A percentile compares a stretch with the other conserved stretches of the same genome.
Evolutionary conservation across 2,113 vertebrate species (phyloP).

Genomic region (Sigmodon hispidus): DNA sequence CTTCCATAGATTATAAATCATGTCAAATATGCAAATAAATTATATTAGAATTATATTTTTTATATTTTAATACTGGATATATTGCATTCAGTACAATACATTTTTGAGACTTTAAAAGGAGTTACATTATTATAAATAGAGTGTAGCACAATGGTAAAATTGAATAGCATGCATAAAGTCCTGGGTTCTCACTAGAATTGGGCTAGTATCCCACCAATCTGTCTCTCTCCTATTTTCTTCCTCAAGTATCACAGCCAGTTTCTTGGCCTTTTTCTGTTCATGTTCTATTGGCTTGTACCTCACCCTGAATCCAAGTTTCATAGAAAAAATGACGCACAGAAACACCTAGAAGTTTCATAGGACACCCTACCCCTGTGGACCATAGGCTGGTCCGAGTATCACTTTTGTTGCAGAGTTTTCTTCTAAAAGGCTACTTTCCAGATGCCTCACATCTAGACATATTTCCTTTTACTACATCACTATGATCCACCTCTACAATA

Average conservation of each 20-base stretch:
- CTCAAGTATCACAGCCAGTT: neutral
- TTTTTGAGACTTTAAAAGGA: constrained; percentile 1
- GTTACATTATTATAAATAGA: neutral
- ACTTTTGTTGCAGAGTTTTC: neutral
- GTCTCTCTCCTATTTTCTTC: neutral
- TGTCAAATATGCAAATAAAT: neutral
- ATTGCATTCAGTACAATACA: neutral
- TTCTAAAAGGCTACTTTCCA: constrained; percentile 16
- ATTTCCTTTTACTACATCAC: neutral
- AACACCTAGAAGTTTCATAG: neutral
- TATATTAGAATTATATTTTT: neutral
- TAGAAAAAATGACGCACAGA: accelerated
- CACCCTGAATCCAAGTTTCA: neutral
- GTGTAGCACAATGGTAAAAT: neutral
- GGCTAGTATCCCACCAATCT: neutral
- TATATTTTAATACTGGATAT: neutral
- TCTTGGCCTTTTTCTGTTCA: neutral
- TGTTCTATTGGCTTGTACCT: neutral
- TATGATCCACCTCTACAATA: neutral
- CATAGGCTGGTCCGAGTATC: neutral
- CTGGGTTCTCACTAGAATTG: neutral
- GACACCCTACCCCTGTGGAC: neutral
- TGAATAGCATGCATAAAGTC: too few species aligned
- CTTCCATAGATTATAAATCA: neutral
- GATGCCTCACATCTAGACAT: neutral